Conservation (phyloP, 2,113 vertebrate species). For the Paramisgurnus dabryanus region DNA sequence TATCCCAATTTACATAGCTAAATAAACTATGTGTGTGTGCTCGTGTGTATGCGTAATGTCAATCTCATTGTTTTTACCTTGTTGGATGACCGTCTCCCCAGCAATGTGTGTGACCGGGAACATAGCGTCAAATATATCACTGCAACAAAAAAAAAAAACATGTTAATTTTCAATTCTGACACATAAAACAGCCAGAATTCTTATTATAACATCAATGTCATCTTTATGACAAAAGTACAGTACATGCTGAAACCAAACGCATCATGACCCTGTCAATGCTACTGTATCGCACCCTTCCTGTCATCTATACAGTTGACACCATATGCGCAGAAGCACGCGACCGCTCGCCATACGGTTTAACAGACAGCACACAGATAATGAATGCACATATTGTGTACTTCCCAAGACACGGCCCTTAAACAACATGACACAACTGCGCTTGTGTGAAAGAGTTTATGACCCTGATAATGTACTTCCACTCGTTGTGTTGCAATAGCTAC, state of each 20-base stretch:
- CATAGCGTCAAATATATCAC: constrained; percentile 99
- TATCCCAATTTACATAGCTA: neutral
- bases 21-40: constrained; percentile 20
- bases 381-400: neutral
- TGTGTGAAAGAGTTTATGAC: constrained; percentile 31
- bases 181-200: neutral
- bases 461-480: constrained; percentile 10
- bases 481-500: neutral
- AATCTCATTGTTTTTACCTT: constrained; percentile 32
- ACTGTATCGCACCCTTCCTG: neutral
- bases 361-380: neutral
- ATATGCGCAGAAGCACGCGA: neutral
- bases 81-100: constrained; percentile 93
- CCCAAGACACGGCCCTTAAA: neutral
- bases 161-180: neutral
- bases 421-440: neutral
- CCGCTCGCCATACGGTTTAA: neutral
- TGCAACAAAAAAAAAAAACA: constrained; percentile 65
- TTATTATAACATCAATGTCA: neutral
- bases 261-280: neutral
- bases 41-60: constrained; percentile 24
- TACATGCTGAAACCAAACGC: constrained; percentile 13
- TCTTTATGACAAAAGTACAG: neutral
- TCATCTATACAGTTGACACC: neutral
- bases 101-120: constrained; percentile 96